A percentile compares a stretch with the other conserved stretches of the same genome.
phyloP scores from a whole-genome alignment of 2,113 vertebrate genomes.

The Spea multiplicata region DNA sequence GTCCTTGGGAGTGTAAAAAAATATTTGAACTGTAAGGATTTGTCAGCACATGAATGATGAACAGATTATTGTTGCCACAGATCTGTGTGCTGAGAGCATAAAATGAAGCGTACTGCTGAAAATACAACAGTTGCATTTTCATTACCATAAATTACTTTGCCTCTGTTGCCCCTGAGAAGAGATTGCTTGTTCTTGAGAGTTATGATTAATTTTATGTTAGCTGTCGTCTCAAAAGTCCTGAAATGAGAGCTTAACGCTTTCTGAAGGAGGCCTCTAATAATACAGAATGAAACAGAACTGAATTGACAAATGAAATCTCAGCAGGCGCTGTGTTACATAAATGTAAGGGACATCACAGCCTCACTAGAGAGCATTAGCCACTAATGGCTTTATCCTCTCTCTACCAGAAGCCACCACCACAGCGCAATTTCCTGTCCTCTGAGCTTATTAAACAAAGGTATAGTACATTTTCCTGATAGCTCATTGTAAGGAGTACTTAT shows the following conservation, averaged over 20 bases:
- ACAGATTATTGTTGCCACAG: constrained; percentile 46
- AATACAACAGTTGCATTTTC: constrained; percentile 50
- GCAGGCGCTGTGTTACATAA: constrained; percentile 39
- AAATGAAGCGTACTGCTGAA: constrained; percentile 47
- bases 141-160: constrained; percentile 42
- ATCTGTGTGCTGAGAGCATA: constrained; percentile 46
- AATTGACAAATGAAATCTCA: constrained; percentile 47
- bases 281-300: constrained; percentile 47
- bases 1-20: constrained; percentile 43
- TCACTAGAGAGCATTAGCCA: constrained; percentile 46
- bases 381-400: constrained; percentile 45
- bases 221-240: constrained; percentile 32
- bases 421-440: constrained; percentile 25
- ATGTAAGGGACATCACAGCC: constrained; percentile 42
- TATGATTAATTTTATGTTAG: constrained; percentile 42
- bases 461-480: constrained; percentile 16
- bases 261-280: constrained; percentile 46
- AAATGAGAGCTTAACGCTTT: constrained; percentile 43
- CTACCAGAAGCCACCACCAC: constrained; percentile 27
- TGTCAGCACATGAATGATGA: constrained; percentile 48
- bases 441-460: constrained; percentile 27
- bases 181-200: constrained; percentile 37
- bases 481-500: constrained; percentile 31
- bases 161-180: constrained; percentile 37
- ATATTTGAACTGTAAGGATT: constrained; percentile 47